These are phyloP conservation scores for Dissostichus mawsoni DNA, from an alignment of 2,113 vertebrate species.

Conservation along the genomic window DNA sequence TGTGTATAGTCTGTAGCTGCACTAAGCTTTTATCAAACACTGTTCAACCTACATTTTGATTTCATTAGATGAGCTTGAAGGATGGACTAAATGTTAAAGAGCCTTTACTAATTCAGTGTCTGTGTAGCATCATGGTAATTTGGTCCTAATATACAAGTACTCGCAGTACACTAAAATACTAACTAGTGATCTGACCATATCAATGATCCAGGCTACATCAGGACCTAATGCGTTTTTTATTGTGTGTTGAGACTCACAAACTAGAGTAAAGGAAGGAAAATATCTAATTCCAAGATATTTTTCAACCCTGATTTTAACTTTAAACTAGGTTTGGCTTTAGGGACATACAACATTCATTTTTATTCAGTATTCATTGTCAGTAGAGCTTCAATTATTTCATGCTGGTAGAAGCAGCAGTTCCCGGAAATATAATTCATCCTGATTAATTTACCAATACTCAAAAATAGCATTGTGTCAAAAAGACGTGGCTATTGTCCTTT, in stretches of 20 bases:
- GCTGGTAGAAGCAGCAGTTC: conserved; percentile 35
- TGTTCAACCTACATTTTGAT: conserved; percentile 19
- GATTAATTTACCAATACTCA: conserved; percentile 18
- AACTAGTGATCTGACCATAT: neutral
- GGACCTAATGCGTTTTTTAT: neutral
- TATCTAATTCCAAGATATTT: conserved; percentile 1
- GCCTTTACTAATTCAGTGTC: neutral
- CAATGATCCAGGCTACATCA: neutral
- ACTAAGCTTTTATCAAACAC: conserved; percentile 16
- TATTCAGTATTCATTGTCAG: conserved; percentile 41
- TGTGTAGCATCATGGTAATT: neutral
- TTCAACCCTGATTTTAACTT: conserved; percentile 22
- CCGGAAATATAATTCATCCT: conserved; percentile 33
- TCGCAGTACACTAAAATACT: neutral
- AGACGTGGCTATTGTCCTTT: neutral
- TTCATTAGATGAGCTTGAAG: neutral
- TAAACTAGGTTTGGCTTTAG: conserved; percentile 47
- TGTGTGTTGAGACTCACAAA: neutral
- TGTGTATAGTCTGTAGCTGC: conserved; percentile 10
- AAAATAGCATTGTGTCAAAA: conserved; percentile 12
- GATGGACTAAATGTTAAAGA: neutral
- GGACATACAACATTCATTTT: conserved; percentile 44
- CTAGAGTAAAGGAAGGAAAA: neutral
- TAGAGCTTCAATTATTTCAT: conserved; percentile 56
- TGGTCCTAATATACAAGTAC: neutral